phyloP scores from a whole-genome alignment of 1,140 invertebrate genomes.

The Linepithema humile region DNA sequence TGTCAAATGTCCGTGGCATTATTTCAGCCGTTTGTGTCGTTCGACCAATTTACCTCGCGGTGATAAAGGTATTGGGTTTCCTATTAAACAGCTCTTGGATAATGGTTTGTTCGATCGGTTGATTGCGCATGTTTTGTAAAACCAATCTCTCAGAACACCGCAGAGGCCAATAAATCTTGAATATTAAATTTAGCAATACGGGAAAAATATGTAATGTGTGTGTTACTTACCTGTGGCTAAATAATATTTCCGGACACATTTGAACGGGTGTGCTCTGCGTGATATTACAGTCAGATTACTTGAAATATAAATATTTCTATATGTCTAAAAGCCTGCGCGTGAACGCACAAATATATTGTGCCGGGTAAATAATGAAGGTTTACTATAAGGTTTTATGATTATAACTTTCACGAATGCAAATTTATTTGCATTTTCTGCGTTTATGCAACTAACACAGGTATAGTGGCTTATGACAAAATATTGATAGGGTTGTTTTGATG shows the following conservation, averaged over 20 bases:
- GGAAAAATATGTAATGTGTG: too few relatives aligned
- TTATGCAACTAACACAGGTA: background rate
- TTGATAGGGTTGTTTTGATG: background rate
- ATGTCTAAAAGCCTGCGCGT: background rate
- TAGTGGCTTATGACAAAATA: background rate
- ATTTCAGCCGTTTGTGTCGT: slow-evolving; percentile 47
- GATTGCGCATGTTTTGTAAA: slow-evolving; percentile 46
- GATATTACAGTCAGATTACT: background rate
- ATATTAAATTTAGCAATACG: background rate
- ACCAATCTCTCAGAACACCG: background rate
- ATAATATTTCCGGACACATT: background rate
- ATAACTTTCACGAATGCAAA: background rate
- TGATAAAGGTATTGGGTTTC: slow-evolving; percentile 47
- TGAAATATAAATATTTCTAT: background rate
- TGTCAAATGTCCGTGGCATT: slow-evolving; percentile 21
- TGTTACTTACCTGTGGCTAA: background rate
- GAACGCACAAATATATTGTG: background rate
- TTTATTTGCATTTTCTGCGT: slow-evolving; percentile 1
- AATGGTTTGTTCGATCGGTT: slow-evolving; percentile 30
- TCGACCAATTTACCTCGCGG: slow-evolving; percentile 33
- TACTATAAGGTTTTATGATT: slow-evolving; percentile 6
- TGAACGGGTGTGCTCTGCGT: background rate
- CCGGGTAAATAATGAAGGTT: background rate
- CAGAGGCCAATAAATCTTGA: background rate
- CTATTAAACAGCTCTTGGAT: slow-evolving; percentile 39